Conservation (phyloP, 2,888 invertebrate species). For the Trachelus tabidus region DNA sequence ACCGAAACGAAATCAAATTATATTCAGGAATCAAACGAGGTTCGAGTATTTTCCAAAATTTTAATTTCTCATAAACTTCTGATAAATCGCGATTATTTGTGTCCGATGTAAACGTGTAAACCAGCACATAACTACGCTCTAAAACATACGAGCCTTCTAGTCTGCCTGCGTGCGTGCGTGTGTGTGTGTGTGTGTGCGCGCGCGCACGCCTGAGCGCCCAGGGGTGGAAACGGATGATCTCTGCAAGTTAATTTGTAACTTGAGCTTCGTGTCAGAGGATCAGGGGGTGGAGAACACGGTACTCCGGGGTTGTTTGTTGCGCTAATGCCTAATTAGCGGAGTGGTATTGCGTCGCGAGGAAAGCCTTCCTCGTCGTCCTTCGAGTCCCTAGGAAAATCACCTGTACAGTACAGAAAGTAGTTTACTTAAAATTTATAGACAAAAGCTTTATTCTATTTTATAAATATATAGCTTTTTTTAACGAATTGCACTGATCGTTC, state of each 20-base stretch:
- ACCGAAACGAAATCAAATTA: not conserved
- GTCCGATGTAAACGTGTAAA: not conserved
- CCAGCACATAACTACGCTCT: not conserved
- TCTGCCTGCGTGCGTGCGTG: not conserved
- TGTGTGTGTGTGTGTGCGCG: not conserved
- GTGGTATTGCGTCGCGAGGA: slow-evolving; percentile 57
- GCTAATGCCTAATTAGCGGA: slow-evolving; percentile 64
- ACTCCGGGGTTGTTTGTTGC: slow-evolving; percentile 60
- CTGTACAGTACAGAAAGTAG: not conserved
- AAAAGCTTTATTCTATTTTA: not conserved
- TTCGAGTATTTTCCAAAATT: not conserved
- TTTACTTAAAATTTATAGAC: not conserved
- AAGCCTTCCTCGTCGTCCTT: slow-evolving; percentile 35
- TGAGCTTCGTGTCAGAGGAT: slow-evolving; percentile 48
- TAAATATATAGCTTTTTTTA: no score
- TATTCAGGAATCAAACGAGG: not conserved
- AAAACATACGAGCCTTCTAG: not conserved
- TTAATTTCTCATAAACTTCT: not conserved
- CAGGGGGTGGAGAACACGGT: slow-evolving; percentile 32
- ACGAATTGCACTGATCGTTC: no score
- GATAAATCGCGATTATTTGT: not conserved
- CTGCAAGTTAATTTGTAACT: slow-evolving; percentile 64
- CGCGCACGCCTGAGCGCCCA: slow-evolving; percentile 15
- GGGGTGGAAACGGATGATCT: slow-evolving; percentile 58
- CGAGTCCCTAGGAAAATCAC: not conserved